Evolutionary conservation across 2,113 vertebrate species (phyloP), one percentile per base, ranked within the genome.

Genomic region (Anser brachyrhynchus): DNA sequence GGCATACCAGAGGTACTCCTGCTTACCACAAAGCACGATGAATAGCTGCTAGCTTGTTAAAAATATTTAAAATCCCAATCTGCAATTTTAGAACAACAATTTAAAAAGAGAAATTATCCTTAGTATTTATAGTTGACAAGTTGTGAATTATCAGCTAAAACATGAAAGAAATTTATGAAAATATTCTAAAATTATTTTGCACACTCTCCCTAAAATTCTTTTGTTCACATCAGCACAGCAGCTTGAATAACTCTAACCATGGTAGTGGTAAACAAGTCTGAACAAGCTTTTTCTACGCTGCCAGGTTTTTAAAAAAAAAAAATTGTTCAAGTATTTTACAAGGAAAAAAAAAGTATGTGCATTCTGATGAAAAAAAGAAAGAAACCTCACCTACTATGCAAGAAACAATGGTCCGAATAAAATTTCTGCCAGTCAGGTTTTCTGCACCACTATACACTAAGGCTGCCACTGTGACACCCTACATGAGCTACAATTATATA

Each of bases 321-420:
- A 41, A n/a, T 18, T 41, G 57, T 55, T 20, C 10, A 9, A 31
- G 13, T 64, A 28, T 44, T 86, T 77, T 18, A 37, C 6, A 55
- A 57, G 21, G 16, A 39, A 6, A 26, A 18, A 16, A 41, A n/a
- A 66, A 35, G 1, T 6, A 61, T 3, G 1, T 8, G 6, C 6
- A 57, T 44, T 76, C 39, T 44, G 18, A 62, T 49, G 21, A n/a
- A 39, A 23, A 28, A 61, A 87, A 29, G 5, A 72, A 72, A 54
- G 22, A 72, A 70, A 82, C 21, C 5, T 55, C 31, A 78, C 2
- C 5, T 65, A 22, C 10, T 67, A 87, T 2, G 0, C 0, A 43
- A 11, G 29, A 28, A 74, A 71, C 6, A 84, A 41, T 43, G 28
- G 21, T 37, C 46, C n/a, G 6, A 25, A 37, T 62, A 29, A 65